Conservation (phyloP, 1,140 invertebrate genomes). For the Solenopsis fugax region DNA sequence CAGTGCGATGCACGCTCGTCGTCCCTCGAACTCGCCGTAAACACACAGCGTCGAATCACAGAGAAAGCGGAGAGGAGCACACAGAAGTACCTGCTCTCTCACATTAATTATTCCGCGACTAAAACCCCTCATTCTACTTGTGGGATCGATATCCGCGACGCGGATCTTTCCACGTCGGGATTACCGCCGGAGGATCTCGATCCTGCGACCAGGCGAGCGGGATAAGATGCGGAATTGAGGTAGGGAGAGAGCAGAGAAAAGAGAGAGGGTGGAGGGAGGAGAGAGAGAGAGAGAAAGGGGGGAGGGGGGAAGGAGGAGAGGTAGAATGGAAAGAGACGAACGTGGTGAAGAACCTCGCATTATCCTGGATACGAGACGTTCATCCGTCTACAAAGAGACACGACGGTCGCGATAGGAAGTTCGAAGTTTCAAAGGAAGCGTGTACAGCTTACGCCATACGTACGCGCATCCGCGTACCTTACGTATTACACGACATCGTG, state of each 20-base stretch:
- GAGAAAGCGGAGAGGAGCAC: constrained; percentile 76
- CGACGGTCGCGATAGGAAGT: constrained; percentile 58
- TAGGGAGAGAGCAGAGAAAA: constrained; percentile 41
- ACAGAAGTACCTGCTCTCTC: constrained; percentile 78
- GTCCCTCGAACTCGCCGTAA: constrained; percentile 71
- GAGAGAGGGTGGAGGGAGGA: constrained; percentile 68
- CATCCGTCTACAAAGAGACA: constrained; percentile 50
- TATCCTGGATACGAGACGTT: constrained; percentile 61
- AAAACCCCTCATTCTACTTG: constrained; percentile 74
- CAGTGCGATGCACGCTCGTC: constrained; percentile 62
- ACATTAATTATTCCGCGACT: constrained; percentile 78
- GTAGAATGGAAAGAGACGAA: constrained; percentile 27
- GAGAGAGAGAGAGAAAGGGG: constrained; percentile 22
- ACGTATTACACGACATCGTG: constrained; percentile 27
- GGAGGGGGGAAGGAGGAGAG: constrained; percentile 66
- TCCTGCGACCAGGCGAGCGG: constrained; percentile 57
- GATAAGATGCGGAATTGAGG: constrained; percentile 13
- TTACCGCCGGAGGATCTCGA: constrained; percentile 72
- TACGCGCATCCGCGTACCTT: constrained; percentile 10
- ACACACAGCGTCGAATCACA: constrained; percentile 70
- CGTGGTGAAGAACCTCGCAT: constrained; percentile 53
- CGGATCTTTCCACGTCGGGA: constrained; percentile 75
- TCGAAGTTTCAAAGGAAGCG: constrained; percentile 58
- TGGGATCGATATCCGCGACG: constrained; percentile 76
- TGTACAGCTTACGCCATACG: constrained; percentile 27